phyloP scores from a whole-genome alignment of 1,140 invertebrate genomes.

The Lordiphosa stackelbergi region DNA sequence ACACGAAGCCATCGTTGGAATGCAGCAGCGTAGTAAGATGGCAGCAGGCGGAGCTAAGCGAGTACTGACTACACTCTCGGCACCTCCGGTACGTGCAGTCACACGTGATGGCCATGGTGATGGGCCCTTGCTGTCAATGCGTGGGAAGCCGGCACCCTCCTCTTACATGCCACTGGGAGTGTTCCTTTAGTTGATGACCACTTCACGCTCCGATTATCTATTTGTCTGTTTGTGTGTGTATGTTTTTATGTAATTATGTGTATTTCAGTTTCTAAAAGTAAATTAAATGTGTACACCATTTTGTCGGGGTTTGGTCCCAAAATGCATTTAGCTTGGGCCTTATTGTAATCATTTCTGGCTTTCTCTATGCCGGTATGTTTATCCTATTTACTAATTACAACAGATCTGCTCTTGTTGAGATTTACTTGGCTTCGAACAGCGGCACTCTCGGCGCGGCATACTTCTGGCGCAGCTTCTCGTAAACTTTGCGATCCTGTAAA shows the following conservation, averaged over 20 bases:
- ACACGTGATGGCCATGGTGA: constrained; percentile 31
- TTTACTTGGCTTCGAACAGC: constrained; percentile 33
- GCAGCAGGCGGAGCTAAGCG: constrained; percentile 1
- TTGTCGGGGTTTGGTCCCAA: background rate
- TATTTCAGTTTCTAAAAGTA: background rate
- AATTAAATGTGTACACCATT: constrained; percentile 28
- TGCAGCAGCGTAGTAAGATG: constrained; percentile 24
- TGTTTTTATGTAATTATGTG: background rate
- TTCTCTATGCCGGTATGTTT: constrained; percentile 4
- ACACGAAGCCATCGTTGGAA: constrained; percentile 32
- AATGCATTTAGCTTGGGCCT: background rate
- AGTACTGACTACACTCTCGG: constrained; percentile 12
- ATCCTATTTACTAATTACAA: constrained; percentile 42
- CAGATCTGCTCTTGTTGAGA: constrained; percentile 27
- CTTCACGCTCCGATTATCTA: background rate
- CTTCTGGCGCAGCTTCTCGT: constrained; percentile 70
- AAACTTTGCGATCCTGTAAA: constrained; percentile 67
- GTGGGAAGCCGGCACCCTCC: constrained; percentile 9
- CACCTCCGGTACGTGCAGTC: constrained; percentile 3
- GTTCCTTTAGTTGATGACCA: background rate
- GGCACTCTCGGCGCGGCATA: constrained; percentile 65
- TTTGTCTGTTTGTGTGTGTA: background rate
- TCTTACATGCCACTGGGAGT: constrained; percentile 18
- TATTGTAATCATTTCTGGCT: constrained; percentile 3
- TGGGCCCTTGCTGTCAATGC: constrained; percentile 7